phyloP scores from a whole-genome alignment of 2,888 invertebrate species.

The Steinernema scapterisci region DNA sequence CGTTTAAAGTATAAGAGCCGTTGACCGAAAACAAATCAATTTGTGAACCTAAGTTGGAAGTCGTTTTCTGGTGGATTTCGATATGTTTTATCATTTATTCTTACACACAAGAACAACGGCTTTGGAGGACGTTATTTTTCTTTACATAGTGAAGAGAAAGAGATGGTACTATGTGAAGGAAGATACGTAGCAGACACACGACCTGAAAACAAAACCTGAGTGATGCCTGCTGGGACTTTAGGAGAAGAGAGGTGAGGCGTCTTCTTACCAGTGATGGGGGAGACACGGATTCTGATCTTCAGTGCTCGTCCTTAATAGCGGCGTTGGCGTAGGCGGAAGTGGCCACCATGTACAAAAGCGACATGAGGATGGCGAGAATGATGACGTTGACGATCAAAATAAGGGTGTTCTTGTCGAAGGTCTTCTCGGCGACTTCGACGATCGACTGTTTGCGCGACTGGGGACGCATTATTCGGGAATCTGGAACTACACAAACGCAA shows the following conservation, averaged over 20 bases:
- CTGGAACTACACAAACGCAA: not conserved
- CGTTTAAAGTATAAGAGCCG: no score
- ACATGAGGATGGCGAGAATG: constrained; percentile 59
- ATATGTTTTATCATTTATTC: no score
- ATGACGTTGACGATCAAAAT: constrained; percentile 54
- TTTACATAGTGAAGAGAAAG: not conserved
- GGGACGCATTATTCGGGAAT: not conserved
- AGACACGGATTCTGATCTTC: not conserved
- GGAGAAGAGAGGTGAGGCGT: not conserved
- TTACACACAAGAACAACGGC: no score
- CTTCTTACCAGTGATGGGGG: not conserved
- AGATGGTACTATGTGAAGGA: not conserved
- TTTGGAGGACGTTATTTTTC: no score
- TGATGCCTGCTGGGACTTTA: no score
- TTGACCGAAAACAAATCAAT: no score
- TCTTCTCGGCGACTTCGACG: constrained; percentile 60
- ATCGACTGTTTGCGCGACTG: constrained; percentile 51
- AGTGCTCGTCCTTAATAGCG: constrained; percentile 53
- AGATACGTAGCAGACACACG: not conserved
- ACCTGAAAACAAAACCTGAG: not conserved
- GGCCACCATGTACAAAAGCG: constrained; percentile 63
- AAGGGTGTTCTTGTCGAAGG: constrained; percentile 56
- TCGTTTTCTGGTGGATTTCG: no score
- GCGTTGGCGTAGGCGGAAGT: constrained; percentile 62
- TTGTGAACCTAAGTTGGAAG: no score